These are phyloP conservation scores for Polyommatus iphigenia DNA, from an alignment of 2,888 invertebrate genomes.

Conservation along the genomic window DNA sequence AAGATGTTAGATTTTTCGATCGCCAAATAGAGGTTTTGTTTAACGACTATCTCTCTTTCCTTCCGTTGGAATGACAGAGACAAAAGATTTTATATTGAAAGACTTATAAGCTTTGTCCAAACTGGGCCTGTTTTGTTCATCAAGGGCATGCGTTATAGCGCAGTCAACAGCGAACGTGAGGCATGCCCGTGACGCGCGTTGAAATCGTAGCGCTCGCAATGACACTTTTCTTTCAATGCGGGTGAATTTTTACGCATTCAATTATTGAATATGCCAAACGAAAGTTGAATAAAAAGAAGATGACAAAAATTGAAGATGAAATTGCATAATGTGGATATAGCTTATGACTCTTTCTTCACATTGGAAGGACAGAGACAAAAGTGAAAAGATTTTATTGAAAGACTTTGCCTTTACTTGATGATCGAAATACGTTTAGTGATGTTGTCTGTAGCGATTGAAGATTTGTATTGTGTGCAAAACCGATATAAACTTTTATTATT, in stretches of 20 bases:
- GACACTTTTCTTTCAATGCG: no score
- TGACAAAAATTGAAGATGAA: no score
- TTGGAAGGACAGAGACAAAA: background rate
- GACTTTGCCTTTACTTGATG: background rate
- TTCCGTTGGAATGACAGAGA: background rate
- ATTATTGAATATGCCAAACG: no score
- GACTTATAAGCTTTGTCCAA: no score
- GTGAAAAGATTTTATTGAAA: background rate
- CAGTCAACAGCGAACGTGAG: no score
- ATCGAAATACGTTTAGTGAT: background rate
- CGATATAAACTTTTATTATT: background rate
- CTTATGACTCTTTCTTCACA: slow-evolving; percentile 18
- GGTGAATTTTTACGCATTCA: no score
- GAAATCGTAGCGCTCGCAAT: no score
- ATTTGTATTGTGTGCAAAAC: background rate
- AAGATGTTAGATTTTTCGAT: slow-evolving; percentile 32
- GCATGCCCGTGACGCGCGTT: no score
- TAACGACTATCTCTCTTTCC: slow-evolving; percentile 22
- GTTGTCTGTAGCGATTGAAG: background rate
- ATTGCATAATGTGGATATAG: no score
- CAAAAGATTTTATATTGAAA: background rate
- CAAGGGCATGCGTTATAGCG: no score
- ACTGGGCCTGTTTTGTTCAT: no score
- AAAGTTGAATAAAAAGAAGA: no score
- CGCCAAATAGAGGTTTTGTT: background rate